Percentiles rank a stretch among this genome's conserved stretches.
Conservation (phyloP, 2,888 invertebrate genomes). For the Proisotoma minuta region DNA sequence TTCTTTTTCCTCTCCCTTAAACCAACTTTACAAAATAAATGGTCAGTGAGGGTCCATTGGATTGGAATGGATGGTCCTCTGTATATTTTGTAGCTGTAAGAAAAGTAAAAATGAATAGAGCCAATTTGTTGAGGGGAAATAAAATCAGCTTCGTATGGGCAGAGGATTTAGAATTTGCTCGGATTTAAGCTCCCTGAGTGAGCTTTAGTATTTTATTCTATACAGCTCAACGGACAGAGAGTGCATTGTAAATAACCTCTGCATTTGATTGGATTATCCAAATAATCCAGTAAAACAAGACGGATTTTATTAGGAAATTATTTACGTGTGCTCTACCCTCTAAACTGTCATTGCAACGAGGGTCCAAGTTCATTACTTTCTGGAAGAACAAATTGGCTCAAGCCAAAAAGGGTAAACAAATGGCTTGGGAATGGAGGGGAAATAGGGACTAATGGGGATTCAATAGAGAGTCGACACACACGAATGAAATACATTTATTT, state of each 20-base stretch:
- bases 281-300: constrained; percentile 12
- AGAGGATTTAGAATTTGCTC: not conserved
- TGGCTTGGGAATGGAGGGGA: not conserved
- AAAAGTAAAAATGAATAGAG: constrained; percentile 10
- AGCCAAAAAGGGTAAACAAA: not conserved
- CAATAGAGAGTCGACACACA: constrained; percentile 19
- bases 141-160: constrained; percentile 1
- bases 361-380: not conserved
- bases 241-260: constrained; percentile 10
- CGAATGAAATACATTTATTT: constrained; percentile 15
- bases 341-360: not conserved
- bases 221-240: not conserved
- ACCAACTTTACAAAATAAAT: not conserved
- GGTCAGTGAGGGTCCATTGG: constrained; percentile 8
- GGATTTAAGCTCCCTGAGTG: not conserved
- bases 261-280: constrained; percentile 16
- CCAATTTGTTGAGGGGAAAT: constrained; percentile 10
- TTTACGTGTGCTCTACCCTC: not conserved
- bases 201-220: too few relatives aligned
- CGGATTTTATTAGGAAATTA: not conserved
- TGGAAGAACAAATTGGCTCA: not conserved
- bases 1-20: not conserved
- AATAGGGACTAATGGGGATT: constrained; percentile 20
- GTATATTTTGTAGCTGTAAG: too few relatives aligned
- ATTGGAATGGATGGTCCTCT: constrained; percentile 7